Evolutionary conservation across 2,797 vertebrate species (phyloP).

Genomic region (Macroramphosus scolopax): DNA sequence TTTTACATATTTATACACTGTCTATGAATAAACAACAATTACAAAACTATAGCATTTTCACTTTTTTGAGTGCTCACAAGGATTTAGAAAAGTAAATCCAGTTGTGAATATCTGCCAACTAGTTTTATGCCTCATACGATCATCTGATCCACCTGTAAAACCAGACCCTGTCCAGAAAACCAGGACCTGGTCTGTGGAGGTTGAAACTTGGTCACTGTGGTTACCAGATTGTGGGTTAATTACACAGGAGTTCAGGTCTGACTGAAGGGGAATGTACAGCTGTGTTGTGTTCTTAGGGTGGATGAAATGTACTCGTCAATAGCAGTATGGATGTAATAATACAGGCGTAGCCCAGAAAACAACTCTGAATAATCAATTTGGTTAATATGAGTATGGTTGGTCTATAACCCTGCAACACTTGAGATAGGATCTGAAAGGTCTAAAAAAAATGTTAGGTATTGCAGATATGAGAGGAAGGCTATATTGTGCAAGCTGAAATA

Average conservation of each 20-base stretch:
- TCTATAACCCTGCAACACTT: too few relatives aligned
- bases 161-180: slow-evolving; percentile 49
- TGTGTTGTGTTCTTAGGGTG: too few relatives aligned
- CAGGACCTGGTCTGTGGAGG: slow-evolving; percentile 56
- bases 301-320: too few relatives aligned
- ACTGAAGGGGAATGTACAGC: too few relatives aligned
- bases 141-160: slow-evolving; percentile 32
- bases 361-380: too few relatives aligned
- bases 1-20: too few relatives aligned
- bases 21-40: not conserved
- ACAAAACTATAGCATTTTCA: not conserved
- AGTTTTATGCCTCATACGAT: slow-evolving; percentile 7
- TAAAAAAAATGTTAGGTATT: slow-evolving; percentile 43
- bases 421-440: too few relatives aligned
- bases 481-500: slow-evolving; percentile 53
- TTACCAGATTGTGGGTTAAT: slow-evolving; percentile 61
- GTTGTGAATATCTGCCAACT: slow-evolving; percentile 19
- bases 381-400: too few relatives aligned
- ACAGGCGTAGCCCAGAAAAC: too few relatives aligned
- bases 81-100: not conserved
- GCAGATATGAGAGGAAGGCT: slow-evolving; percentile 53
- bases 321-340: too few relatives aligned
- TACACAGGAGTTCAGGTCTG: too few relatives aligned
- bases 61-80: not conserved
- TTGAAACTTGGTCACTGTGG: slow-evolving; percentile 51